Conservation (phyloP, 2,113 vertebrate genomes). For the Pimephales promelas region DNA sequence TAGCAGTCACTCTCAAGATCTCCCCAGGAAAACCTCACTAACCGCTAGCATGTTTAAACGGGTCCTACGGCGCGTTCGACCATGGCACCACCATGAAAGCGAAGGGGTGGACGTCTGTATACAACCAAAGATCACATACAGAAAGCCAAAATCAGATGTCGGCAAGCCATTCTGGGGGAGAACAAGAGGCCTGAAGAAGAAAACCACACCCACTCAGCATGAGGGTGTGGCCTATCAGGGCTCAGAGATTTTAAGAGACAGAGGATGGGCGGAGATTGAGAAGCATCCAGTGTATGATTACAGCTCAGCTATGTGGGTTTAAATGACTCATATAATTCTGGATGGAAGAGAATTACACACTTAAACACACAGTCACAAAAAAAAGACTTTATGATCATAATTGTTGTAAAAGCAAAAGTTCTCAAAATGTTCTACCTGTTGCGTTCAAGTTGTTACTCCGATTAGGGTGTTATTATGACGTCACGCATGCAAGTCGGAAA, state of each 20-base stretch:
- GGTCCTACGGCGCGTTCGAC: constrained; percentile 81
- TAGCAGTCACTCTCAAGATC: constrained; percentile 73
- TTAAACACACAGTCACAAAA: no score
- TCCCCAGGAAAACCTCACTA: constrained; percentile 80
- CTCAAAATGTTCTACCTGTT: no score
- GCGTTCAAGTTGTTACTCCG: no score
- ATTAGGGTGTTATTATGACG: no score
- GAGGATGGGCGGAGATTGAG: constrained; percentile 49
- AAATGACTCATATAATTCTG: constrained; percentile 59
- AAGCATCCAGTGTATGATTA: constrained; percentile 77
- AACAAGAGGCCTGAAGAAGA: constrained; percentile 58
- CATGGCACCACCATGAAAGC: constrained; percentile 69
- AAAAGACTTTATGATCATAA: neutral
- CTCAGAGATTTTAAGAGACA: constrained; percentile 37
- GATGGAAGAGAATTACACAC: neutral
- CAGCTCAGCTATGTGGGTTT: constrained; percentile 84
- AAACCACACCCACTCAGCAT: constrained; percentile 57
- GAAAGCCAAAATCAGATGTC: constrained; percentile 76
- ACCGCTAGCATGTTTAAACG: constrained; percentile 86
- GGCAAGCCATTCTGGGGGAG: constrained; percentile 71
- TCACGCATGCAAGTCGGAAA: no score
- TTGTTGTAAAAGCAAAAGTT: neutral
- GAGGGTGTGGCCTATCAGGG: constrained; percentile 9
- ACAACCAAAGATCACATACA: constrained; percentile 72
- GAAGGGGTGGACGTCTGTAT: constrained; percentile 70